phyloP scores from a whole-genome alignment of 2,113 vertebrate species.

The Erythrolamprus reginae region DNA sequence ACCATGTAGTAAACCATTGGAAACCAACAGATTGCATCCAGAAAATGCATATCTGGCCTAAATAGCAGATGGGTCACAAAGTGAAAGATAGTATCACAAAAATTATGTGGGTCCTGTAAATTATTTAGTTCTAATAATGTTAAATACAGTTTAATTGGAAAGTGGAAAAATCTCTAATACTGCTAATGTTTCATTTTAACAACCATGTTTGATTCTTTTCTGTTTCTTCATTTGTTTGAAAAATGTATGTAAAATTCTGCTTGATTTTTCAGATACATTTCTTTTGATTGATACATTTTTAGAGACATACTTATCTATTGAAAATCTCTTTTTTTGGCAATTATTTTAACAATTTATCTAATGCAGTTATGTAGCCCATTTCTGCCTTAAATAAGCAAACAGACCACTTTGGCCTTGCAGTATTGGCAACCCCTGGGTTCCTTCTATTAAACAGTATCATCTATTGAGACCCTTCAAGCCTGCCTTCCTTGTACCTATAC shows the following conservation, averaged over 20 bases:
- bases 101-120: conserved; percentile 42
- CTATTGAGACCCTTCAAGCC: not conserved
- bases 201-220: not conserved
- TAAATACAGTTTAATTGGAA: not conserved
- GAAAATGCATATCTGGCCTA: conserved; percentile 98
- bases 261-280: not conserved
- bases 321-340: not conserved
- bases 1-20: conserved; percentile 99
- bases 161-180: not conserved
- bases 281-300: not conserved
- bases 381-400: not conserved
- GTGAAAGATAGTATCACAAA: conserved; percentile 74
- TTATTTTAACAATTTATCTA: not conserved
- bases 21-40: conserved; percentile 99
- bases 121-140: conserved; percentile 12
- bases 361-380: not conserved
- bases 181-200: not conserved
- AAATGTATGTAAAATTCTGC: not conserved
- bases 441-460: not conserved
- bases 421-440: not conserved
- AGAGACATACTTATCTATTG: not conserved
- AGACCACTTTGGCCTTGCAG: not conserved
- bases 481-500: not conserved
- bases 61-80: conserved; percentile 74
- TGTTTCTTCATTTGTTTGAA: not conserved